These are phyloP conservation scores for Synaphobranchus kaupii DNA, from an alignment of 2,797 vertebrate species.

Conservation along the genomic window DNA sequence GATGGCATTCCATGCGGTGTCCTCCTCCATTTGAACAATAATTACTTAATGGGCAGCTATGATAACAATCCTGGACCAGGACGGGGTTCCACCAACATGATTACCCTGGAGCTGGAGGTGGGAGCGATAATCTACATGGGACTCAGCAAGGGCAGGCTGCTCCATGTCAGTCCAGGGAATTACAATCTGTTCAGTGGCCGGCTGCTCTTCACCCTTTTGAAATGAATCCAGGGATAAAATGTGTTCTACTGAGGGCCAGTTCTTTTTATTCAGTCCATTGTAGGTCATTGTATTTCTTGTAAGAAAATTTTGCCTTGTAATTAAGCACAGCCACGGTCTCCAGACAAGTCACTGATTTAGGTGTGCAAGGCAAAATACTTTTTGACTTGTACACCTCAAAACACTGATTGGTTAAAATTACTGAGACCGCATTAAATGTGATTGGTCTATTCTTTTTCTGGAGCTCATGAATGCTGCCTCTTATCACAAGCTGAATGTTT, in stretches of 20 bases:
- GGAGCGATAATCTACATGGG: not conserved
- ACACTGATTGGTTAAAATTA: not conserved
- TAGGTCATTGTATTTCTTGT: too few species aligned
- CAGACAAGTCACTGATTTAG: too few species aligned
- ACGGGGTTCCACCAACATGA: not conserved
- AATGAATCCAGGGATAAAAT: not conserved
- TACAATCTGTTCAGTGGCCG: not conserved
- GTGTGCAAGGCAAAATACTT: not conserved
- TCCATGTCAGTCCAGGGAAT: not conserved
- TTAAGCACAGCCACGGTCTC: too few species aligned
- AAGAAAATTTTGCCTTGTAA: too few species aligned
- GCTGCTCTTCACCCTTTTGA: not conserved
- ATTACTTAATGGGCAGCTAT: not conserved
- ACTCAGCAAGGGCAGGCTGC: not conserved
- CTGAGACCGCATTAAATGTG: not conserved
- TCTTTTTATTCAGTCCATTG: too few species aligned
- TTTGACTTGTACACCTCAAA: not conserved
- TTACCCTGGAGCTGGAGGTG: not conserved
- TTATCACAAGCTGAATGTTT: too few species aligned
- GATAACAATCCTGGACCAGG: not conserved
- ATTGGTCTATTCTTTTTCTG: too few species aligned
- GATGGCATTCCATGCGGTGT: not conserved
- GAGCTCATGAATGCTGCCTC: too few species aligned
- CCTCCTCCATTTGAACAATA: not conserved
- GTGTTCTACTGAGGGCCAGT: not conserved